Conservation (phyloP, 2,888 invertebrate genomes). For the Dryocosmus kuriphilus region DNA sequence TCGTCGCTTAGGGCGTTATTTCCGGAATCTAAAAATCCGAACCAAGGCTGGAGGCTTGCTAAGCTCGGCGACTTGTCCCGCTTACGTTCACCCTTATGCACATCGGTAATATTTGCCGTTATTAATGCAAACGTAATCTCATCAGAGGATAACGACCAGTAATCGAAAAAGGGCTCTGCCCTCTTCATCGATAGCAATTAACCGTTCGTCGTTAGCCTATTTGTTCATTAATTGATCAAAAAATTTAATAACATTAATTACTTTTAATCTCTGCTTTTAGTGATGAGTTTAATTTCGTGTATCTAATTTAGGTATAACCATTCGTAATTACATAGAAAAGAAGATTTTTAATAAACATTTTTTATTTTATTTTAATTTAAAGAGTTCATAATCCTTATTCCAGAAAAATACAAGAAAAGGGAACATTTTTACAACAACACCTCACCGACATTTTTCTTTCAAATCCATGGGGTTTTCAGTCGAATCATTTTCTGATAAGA, state of each 20-base stretch:
- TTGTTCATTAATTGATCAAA: not conserved
- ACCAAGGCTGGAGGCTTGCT: slow-evolving; percentile 2
- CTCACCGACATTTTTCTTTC: no score
- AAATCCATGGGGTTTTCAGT: no score
- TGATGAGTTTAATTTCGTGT: not conserved
- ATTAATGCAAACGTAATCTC: slow-evolving; percentile 21
- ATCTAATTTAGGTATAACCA: not conserved
- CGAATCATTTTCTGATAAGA: no score
- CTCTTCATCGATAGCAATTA: slow-evolving; percentile 30
- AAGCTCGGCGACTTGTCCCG: slow-evolving; percentile 32
- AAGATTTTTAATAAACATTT: no score
- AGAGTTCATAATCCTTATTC: no score
- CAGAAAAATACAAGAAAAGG: no score
- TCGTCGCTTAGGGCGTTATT: slow-evolving; percentile 34
- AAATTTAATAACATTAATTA: not conserved
- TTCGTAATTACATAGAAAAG: not conserved
- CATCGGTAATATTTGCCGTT: slow-evolving; percentile 38
- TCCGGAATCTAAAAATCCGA: slow-evolving; percentile 38
- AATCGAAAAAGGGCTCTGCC: slow-evolving; percentile 38
- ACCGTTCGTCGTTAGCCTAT: not conserved
- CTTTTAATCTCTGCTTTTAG: not conserved
- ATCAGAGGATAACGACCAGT: slow-evolving; percentile 25
- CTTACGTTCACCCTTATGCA: slow-evolving; percentile 33
- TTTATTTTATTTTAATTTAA: no score
- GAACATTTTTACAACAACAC: no score